Percentiles rank a stretch among this genome's conserved stretches.
Evolutionary conservation across 92 coral and sea anemone genomes (phyloP).

Genomic region (Siderastrea siderea): DNA sequence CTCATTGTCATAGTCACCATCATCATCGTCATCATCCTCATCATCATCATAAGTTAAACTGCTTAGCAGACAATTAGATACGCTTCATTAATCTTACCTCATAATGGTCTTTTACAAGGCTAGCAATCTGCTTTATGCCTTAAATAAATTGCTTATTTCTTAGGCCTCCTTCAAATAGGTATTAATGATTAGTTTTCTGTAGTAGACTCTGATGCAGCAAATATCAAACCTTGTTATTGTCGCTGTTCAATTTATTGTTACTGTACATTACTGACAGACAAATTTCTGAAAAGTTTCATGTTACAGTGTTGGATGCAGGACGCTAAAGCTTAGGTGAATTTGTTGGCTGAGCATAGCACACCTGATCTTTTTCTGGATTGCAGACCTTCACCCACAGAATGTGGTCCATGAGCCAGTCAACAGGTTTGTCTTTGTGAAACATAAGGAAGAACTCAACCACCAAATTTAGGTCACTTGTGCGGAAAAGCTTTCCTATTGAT

Average conservation of each 20-base stretch:
- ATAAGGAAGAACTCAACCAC: constrained; percentile 93
- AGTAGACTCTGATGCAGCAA: too few species aligned
- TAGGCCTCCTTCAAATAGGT: too few species aligned
- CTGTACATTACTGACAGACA: too few species aligned
- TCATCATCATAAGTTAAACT: neutral
- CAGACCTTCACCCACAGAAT: constrained; percentile 98
- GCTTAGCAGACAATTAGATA: too few species aligned
- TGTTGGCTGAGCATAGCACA: constrained; percentile 18
- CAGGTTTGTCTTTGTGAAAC: constrained; percentile 98
- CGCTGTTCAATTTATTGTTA: too few species aligned
- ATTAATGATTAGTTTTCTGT: too few species aligned
- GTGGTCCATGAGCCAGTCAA: constrained; percentile 98
- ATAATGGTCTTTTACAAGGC: too few species aligned
- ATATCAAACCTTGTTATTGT: too few species aligned
- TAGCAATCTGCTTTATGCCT: neutral
- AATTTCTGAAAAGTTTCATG: too few species aligned
- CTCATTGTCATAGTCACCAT: neutral
- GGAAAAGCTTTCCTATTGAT: constrained; percentile 89
- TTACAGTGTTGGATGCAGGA: too few species aligned
- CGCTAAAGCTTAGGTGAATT: neutral
- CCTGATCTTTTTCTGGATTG: constrained; percentile 96
- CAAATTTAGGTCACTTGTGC: constrained; percentile 84
- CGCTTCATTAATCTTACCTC: too few species aligned
- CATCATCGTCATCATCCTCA: neutral
- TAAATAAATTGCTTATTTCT: neutral